These are phyloP conservation scores for Corythucha ciliata DNA, from an alignment of 2,888 invertebrate species.

Conservation along the genomic window DNA sequence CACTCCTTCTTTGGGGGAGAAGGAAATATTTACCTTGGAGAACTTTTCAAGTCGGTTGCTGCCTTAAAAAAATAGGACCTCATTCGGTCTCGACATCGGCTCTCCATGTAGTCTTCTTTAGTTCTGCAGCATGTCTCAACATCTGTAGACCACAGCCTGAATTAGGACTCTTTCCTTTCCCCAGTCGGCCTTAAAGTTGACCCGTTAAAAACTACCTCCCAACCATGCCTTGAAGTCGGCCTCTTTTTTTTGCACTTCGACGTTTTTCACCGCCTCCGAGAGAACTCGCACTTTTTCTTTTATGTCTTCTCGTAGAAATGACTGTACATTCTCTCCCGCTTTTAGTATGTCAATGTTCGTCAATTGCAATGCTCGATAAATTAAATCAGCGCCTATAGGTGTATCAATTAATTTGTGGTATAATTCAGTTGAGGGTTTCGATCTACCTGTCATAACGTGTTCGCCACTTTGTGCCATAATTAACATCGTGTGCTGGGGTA, in stretches of 20 bases:
- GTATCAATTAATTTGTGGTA: neutral
- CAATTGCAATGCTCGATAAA: conserved; percentile 58
- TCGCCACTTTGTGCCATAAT: conserved; percentile 46
- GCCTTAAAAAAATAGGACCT: conserved; percentile 73
- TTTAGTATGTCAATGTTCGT: conserved; percentile 59
- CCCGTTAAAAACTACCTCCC: conserved; percentile 45
- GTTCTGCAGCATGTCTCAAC: conserved; percentile 55
- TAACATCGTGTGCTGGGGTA: conserved; percentile 66
- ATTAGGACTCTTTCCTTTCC: neutral
- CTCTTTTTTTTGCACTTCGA: conserved; percentile 36
- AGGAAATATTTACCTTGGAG: conserved; percentile 40
- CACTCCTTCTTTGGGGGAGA: neutral
- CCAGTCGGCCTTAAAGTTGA: too few species aligned
- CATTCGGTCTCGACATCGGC: conserved; percentile 71
- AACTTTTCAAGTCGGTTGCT: conserved; percentile 56
- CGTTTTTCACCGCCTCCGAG: conserved; percentile 42
- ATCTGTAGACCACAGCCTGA: conserved; percentile 42
- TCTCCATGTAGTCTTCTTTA: conserved; percentile 76
- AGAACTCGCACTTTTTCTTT: conserved; percentile 48
- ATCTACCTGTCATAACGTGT: conserved; percentile 41
- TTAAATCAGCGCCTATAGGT: conserved; percentile 55
- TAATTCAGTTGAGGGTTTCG: neutral
- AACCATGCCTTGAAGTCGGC: conserved; percentile 59
- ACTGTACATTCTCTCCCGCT: conserved; percentile 60
- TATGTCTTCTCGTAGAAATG: conserved; percentile 62